Evolutionary conservation across 2,888 invertebrate species (phyloP).

Genomic region (Sinodicranocentrus sp.): DNA sequence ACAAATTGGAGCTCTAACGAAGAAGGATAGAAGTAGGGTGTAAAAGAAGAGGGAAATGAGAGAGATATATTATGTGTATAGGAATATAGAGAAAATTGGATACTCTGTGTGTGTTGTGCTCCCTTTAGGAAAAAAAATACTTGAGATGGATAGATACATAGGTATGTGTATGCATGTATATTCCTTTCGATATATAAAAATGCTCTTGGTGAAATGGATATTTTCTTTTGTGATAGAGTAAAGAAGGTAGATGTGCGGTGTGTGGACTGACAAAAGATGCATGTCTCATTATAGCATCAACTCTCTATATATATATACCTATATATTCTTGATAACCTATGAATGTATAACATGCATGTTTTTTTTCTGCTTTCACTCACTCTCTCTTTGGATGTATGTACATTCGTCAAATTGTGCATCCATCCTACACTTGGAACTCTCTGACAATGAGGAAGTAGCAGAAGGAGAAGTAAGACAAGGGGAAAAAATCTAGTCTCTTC

Average conservation of each 20-base stretch:
- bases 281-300: slow-evolving; percentile 17
- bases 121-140: not conserved
- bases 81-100: slow-evolving; percentile 48
- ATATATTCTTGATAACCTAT: slow-evolving; percentile 51
- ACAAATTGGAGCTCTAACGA: slow-evolving; percentile 52
- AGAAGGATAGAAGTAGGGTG: slow-evolving; percentile 10
- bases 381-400: not conserved
- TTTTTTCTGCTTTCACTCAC: not conserved
- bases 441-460: slow-evolving; percentile 45
- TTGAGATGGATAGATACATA: not conserved
- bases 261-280: slow-evolving; percentile 27
- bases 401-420: slow-evolving; percentile 49
- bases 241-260: not conserved
- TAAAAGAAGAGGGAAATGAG: slow-evolving; percentile 19
- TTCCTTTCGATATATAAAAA: slow-evolving; percentile 27
- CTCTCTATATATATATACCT: not conserved
- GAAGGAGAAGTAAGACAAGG: slow-evolving; percentile 43
- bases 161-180: slow-evolving; percentile 37
- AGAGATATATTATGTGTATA: slow-evolving; percentile 28
- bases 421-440: slow-evolving; percentile 11
- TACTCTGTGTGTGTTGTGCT: slow-evolving; percentile 43
- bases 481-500: slow-evolving; percentile 55
- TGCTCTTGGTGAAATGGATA: too few relatives aligned
- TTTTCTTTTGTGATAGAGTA: not conserved
- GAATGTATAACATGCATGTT: not conserved